These are phyloP conservation scores for Macropis europaea DNA, from an alignment of 2,888 invertebrate genomes.

Conservation along the genomic window DNA sequence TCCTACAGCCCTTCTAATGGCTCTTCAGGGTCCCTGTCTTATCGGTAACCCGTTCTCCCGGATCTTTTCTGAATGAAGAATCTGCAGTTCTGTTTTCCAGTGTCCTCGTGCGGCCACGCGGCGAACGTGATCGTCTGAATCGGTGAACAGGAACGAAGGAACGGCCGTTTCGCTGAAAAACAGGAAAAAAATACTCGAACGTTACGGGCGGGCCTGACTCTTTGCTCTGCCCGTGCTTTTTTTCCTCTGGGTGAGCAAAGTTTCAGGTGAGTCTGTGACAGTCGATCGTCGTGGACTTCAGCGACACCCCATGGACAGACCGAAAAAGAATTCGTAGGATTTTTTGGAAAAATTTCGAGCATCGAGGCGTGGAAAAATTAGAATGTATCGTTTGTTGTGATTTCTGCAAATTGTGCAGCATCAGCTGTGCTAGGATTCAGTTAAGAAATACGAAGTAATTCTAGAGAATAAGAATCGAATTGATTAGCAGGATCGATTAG, in stretches of 20 bases:
- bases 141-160: not conserved
- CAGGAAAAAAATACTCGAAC: constrained; percentile 70
- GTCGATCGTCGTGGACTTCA: constrained; percentile 40
- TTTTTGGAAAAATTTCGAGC: too few relatives aligned
- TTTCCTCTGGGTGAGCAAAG: constrained; percentile 88
- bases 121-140: not conserved
- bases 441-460: too few relatives aligned
- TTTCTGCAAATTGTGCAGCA: too few relatives aligned
- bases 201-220: constrained; percentile 89
- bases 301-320: not conserved
- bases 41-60: constrained; percentile 40
- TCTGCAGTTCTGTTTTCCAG: constrained; percentile 26
- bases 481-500: too few relatives aligned
- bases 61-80: constrained; percentile 40
- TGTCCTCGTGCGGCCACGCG: constrained; percentile 4
- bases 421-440: too few relatives aligned
- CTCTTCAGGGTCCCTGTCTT: constrained; percentile 43
- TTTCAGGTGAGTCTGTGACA: constrained; percentile 89
- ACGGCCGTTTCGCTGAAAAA: not conserved
- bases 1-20: constrained; percentile 39
- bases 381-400: too few relatives aligned
- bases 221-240: constrained; percentile 87
- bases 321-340: too few relatives aligned
- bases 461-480: too few relatives aligned
- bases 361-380: too few relatives aligned